Conservation (phyloP, 1,140 invertebrate species). For the Oreohelix idahoensis region DNA sequence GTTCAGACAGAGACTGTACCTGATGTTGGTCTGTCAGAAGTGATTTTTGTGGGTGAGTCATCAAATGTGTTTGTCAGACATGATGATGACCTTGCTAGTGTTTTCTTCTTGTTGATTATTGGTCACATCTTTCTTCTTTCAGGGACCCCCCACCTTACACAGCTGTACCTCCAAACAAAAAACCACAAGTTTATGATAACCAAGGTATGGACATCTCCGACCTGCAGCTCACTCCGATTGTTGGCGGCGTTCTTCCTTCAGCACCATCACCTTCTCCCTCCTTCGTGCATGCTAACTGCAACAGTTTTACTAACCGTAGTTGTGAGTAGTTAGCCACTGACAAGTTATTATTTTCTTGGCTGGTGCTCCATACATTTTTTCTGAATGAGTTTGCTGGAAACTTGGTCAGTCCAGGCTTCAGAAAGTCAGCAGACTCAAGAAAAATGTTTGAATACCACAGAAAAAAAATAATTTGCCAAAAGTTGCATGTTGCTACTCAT, state of each 20-base stretch:
- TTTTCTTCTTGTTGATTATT: too few species aligned
- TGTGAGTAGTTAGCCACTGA: constrained; percentile 34
- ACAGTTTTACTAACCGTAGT: constrained; percentile 38
- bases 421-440: not conserved
- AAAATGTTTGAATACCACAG: not conserved
- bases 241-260: constrained; percentile 15
- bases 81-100: too few species aligned
- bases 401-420: not conserved
- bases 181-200: constrained; percentile 53
- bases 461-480: not conserved
- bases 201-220: constrained; percentile 54
- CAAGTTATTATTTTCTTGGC: not conserved
- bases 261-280: constrained; percentile 1
- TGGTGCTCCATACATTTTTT: not conserved
- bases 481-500: not conserved
- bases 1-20: too few species aligned
- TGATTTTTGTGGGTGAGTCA: too few species aligned
- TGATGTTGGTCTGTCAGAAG: too few species aligned
- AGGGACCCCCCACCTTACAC: constrained; percentile 48
- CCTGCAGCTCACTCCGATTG: not conserved
- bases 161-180: constrained; percentile 49
- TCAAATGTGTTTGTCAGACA: too few species aligned
- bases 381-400: too few species aligned
- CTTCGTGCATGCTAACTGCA: not conserved
- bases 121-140: too few species aligned